These are phyloP conservation scores for Myopa testacea DNA, from an alignment of 2,888 invertebrate genomes.

Conservation along the genomic window DNA sequence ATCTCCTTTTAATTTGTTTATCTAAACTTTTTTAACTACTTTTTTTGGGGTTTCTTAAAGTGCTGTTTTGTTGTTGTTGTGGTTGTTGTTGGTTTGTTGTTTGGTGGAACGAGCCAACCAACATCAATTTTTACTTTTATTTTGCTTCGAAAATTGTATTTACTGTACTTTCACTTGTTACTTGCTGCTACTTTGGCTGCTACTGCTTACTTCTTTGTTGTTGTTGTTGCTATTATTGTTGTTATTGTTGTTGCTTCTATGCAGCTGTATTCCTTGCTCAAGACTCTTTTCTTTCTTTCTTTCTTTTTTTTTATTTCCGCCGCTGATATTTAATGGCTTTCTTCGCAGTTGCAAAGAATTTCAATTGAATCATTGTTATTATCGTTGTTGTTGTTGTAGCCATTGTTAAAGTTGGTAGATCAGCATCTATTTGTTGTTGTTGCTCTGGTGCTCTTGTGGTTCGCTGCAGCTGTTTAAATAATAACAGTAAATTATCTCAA, in stretches of 20 bases:
- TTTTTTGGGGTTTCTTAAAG: background rate
- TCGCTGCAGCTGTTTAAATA: no score
- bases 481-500: no score
- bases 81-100: background rate
- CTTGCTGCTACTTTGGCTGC: background rate
- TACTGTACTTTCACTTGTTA: constrained; percentile 6
- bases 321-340: constrained; percentile 18
- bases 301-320: background rate
- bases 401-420: background rate
- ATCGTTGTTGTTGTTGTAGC: background rate
- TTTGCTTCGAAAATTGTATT: background rate
- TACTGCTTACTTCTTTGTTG: no score
- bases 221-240: background rate
- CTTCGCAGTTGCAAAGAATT: constrained; percentile 25
- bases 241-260: background rate
- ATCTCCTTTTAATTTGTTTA: background rate
- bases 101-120: background rate
- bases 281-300: background rate
- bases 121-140: background rate
- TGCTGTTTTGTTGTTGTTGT: background rate
- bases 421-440: no score
- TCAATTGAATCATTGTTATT: constrained; percentile 21
- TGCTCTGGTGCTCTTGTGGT: no score
- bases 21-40: background rate
- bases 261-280: background rate